Base-by-base conservation (phyloP, 2,113 vertebrate genomes). In the Mola mola region DNA sequence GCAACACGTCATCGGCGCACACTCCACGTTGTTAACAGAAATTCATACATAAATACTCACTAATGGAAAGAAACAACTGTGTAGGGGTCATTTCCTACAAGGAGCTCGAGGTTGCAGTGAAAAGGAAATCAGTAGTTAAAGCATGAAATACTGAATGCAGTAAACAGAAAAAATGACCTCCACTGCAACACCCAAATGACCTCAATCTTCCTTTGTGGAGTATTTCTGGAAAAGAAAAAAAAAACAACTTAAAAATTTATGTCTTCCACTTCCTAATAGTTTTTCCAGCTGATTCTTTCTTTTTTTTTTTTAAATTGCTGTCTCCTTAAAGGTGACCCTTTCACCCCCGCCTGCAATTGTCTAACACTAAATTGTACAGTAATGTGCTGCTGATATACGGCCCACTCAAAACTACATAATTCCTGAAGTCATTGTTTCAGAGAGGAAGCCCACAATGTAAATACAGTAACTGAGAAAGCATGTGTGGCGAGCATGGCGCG, bases 381-480 rank as follows among this genome's bases (percentile, higher is more conserved):
- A 87, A 80, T 75, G 74, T 21, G 63, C 62, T 28, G 21, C 64
- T 88, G 85, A 88, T 83, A 57, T 83, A 74, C 3, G 34, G 24
- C 66, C 66, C 65, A 48, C 59, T 82, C 71, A 79, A 81, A 86
- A 86, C 75, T 57, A 74, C 85, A 86, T 87, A 91, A 93, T 90
- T 93, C 90, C 88, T 89, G 55, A 74, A 90, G 91, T 94, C 90
- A 96, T 98, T 98, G 95, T 98, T 97, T 96, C 91, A 91, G 83
- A 88, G 82, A 94, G 96, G 96, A 98, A 98, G 93, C 63, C 70
- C 55, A 84, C 92, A 93, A 93, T 93, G 94, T 97, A 98, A 98
- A 96, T 95, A 96, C 84, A 69, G 89, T 93, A 92, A 92, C 89
- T 88, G 88, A 92, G 91, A 93, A 91, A 93, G 90, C 91, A 92